Conservation (phyloP, 2,113 vertebrate genomes). For the Tupaia tana region DNA sequence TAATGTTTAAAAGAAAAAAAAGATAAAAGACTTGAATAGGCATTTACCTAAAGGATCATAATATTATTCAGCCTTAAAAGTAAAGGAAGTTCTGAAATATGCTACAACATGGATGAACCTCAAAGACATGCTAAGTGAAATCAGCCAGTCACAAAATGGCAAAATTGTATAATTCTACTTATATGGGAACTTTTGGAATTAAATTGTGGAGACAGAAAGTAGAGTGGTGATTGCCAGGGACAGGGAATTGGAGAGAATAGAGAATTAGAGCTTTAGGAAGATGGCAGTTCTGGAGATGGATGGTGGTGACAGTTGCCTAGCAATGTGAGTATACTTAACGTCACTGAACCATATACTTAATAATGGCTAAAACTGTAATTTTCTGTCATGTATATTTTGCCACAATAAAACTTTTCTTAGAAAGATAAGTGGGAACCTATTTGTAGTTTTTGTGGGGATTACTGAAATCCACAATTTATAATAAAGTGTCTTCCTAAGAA, state of each 20-base stretch:
- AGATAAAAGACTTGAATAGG: too few relatives aligned
- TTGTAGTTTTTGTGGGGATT: slow-evolving; percentile 14
- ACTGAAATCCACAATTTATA: not conserved
- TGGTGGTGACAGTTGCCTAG: not conserved
- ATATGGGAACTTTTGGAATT: not conserved
- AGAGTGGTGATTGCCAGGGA: not conserved
- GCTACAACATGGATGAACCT: not conserved
- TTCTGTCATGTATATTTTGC: not conserved
- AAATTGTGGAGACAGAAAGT: not conserved
- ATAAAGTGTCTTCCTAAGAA: not conserved
- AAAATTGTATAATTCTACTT: not conserved
- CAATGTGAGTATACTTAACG: not conserved
- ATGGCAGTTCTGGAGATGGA: not conserved
- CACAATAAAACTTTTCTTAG: not conserved
- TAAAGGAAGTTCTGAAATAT: not conserved
- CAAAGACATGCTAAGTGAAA: not conserved
- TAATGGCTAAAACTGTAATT: not conserved
- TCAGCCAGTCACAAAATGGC: not conserved
- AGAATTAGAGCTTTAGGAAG: not conserved
- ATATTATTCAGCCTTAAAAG: not conserved
- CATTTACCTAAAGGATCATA: too few relatives aligned
- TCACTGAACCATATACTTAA: not conserved
- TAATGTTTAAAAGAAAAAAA: too few relatives aligned
- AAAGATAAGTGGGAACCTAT: not conserved
- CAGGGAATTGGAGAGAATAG: not conserved